Evolutionary conservation across 2,888 invertebrate species (phyloP).

Genomic region (Steromphala cineraria): DNA sequence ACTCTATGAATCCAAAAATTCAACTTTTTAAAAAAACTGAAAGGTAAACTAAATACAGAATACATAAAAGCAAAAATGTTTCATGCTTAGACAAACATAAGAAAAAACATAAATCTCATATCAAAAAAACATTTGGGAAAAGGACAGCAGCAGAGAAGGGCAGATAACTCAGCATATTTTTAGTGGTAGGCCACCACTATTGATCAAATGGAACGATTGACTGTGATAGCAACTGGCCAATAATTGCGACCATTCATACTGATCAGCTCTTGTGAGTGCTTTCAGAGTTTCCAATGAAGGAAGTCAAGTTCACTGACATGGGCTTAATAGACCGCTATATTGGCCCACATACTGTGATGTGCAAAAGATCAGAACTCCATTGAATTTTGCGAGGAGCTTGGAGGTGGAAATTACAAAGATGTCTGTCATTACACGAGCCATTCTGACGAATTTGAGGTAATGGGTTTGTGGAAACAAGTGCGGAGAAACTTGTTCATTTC

Average conservation of each 20-base stretch:
- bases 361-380: neutral
- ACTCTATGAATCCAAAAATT: too few species aligned
- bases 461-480: too few species aligned
- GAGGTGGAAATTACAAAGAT: slow-evolving; percentile 4
- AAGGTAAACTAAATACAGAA: too few species aligned
- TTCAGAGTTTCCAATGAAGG: neutral
- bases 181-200: neutral
- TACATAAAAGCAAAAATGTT: too few species aligned
- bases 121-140: too few species aligned
- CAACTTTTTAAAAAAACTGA: too few species aligned
- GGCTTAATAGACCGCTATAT: neutral
- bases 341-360: neutral
- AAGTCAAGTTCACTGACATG: neutral
- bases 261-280: neutral
- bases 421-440: neutral
- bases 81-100: too few species aligned
- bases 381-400: neutral
- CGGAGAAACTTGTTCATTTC: too few species aligned
- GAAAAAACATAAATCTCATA: too few species aligned
- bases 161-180: too few species aligned
- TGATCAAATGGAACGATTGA: neutral
- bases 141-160: too few species aligned
- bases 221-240: neutral
- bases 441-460: too few species aligned
- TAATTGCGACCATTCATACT: neutral